Conservation (phyloP, 2,113 vertebrate genomes). For the Pollachius pollachius region DNA sequence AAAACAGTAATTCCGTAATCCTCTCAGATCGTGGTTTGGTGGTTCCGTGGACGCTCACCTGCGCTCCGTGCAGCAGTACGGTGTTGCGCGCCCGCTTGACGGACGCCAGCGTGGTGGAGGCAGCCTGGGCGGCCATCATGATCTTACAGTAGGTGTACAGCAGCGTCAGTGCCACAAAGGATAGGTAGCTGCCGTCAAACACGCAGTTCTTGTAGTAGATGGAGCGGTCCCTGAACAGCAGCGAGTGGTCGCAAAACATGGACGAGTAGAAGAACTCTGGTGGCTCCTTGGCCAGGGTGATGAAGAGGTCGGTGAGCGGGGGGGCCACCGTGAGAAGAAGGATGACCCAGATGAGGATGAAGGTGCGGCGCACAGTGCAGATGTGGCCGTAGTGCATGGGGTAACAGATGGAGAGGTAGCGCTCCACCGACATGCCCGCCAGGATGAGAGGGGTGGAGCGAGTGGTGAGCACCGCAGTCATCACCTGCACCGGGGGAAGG, state of each 20-base stretch:
- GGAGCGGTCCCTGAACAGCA: constrained; percentile 61
- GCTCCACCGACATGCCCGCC: constrained; percentile 76
- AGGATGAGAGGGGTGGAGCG: constrained; percentile 75
- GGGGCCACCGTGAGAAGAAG: constrained; percentile 50
- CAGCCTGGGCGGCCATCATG: constrained; percentile 63
- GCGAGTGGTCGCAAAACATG: constrained; percentile 72
- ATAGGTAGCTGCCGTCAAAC: constrained; percentile 72
- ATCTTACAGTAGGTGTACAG: constrained; percentile 76
- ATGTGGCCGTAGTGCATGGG: constrained; percentile 68
- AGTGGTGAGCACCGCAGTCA: constrained; percentile 70
- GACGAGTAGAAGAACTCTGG: constrained; percentile 44
- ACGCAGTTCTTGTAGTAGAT: constrained; percentile 74
- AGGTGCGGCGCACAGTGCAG: constrained; percentile 68
- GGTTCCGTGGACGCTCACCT: constrained; percentile 31
- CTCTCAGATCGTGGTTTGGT: neutral
- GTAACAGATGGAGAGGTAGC: constrained; percentile 75
- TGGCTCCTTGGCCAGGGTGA: constrained; percentile 58
- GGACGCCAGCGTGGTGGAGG: constrained; percentile 57
- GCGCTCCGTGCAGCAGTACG: constrained; percentile 69
- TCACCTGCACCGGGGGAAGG: constrained; percentile 31
- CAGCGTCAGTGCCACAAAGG: constrained; percentile 68
- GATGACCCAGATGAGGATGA: constrained; percentile 57
- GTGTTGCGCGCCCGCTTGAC: constrained; percentile 73
- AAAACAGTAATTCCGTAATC: neutral
- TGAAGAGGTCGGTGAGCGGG: constrained; percentile 68